Conservation (phyloP, 2,888 invertebrate genomes). For the Lymantria monacha region DNA sequence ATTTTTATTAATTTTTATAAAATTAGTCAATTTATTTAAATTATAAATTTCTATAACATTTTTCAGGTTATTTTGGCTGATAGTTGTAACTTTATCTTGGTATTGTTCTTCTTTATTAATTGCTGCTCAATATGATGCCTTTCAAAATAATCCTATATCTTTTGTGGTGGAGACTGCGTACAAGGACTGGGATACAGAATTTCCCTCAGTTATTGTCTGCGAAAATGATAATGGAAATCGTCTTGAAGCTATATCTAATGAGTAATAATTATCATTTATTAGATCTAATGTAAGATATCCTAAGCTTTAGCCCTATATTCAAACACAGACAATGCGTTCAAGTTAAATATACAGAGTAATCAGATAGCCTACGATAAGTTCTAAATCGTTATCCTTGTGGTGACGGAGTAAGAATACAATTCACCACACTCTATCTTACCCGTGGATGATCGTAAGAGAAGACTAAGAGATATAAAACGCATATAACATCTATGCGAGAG, state of each 20-base stretch:
- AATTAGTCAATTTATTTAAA: no score
- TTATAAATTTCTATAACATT: not conserved
- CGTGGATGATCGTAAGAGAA: no score
- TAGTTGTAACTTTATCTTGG: slow-evolving; percentile 84
- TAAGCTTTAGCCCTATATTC: no score
- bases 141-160: slow-evolving; percentile 87
- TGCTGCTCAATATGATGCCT: slow-evolving; percentile 83
- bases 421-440: no score
- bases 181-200: slow-evolving; percentile 87
- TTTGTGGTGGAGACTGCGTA: slow-evolving; percentile 90
- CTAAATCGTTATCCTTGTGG: no score
- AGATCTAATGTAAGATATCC: not conserved
- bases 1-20: no score
- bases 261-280: slow-evolving; percentile 59
- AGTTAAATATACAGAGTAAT: no score
- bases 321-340: no score
- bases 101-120: slow-evolving; percentile 82
- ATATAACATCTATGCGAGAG: no score
- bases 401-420: no score
- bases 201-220: slow-evolving; percentile 88
- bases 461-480: no score
- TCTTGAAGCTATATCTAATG: slow-evolving; percentile 85
- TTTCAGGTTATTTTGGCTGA: slow-evolving; percentile 84
- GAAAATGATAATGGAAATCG: slow-evolving; percentile 86
- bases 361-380: no score